Percentiles rank a stretch among this genome's conserved stretches.
phyloP scores from a whole-genome alignment of 2,888 invertebrate genomes.

The Acleris laterana region DNA sequence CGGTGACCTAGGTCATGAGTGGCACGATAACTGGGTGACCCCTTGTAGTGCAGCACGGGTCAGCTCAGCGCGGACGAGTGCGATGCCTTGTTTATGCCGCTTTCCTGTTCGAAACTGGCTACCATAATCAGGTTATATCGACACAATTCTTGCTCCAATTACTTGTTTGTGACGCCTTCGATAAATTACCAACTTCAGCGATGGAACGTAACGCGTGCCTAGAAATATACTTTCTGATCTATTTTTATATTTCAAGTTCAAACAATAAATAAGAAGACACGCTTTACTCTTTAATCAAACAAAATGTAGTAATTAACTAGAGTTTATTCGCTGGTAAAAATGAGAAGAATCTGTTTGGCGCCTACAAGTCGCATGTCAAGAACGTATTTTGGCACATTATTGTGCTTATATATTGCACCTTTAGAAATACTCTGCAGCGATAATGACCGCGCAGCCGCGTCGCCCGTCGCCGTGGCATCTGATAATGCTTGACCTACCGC shows the following conservation, averaged over 20 bases:
- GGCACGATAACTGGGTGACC: conserved; percentile 33
- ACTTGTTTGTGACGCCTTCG: too few species aligned
- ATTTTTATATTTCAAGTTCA: neutral
- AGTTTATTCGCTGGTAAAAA: neutral
- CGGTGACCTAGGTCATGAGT: conserved; percentile 33
- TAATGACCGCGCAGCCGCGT: conserved; percentile 4
- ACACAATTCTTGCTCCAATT: too few species aligned
- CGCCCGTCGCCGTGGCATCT: neutral
- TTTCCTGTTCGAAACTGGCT: too few species aligned
- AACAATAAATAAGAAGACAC: neutral
- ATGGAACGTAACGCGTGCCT: neutral
- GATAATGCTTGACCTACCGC: conserved; percentile 36
- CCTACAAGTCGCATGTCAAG: conserved; percentile 4
- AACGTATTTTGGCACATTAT: conserved; percentile 8
- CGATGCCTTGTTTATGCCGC: too few species aligned
- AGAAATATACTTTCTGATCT: neutral
- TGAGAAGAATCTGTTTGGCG: neutral
- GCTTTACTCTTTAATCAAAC: neutral
- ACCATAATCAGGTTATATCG: too few species aligned
- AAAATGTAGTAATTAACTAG: neutral
- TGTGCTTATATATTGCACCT: conserved; percentile 3
- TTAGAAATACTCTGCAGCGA: conserved; percentile 2
- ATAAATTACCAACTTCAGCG: neutral
- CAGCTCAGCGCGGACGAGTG: neutral
- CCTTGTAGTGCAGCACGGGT: conserved; percentile 16